Evolutionary conservation across 2,797 vertebrate species (phyloP).

Genomic region (Acipenser ruthenus): DNA sequence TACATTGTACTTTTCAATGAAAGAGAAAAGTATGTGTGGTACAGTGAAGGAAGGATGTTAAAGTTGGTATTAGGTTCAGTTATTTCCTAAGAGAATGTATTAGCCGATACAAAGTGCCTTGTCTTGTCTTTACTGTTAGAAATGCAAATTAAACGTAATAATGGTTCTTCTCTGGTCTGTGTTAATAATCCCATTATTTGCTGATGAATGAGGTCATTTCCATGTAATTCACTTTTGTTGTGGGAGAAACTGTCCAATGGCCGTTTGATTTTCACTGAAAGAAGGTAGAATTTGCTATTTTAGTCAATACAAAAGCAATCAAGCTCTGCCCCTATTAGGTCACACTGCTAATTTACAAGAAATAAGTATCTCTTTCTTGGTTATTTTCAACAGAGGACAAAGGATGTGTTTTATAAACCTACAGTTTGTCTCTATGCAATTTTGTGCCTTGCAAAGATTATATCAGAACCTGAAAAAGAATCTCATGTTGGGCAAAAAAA

Average conservation of each 20-base stretch:
- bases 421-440: too few relatives aligned
- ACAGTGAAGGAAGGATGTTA: neutral
- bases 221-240: constrained; percentile 35
- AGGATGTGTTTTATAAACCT: too few relatives aligned
- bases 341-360: constrained; percentile 46
- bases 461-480: too few relatives aligned
- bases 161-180: constrained; percentile 30
- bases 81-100: constrained; percentile 1
- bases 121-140: constrained; percentile 24
- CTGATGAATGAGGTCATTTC: constrained; percentile 41
- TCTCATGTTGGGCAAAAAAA: too few relatives aligned
- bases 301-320: too few relatives aligned
- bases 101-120: constrained; percentile 10
- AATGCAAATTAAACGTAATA: constrained; percentile 39
- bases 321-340: constrained; percentile 18
- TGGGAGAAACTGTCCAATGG: neutral
- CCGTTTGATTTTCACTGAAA: too few relatives aligned
- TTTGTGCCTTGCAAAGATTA: too few relatives aligned
- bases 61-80: neutral
- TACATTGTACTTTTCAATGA: too few relatives aligned
- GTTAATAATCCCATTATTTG: constrained; percentile 53
- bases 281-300: too few relatives aligned
- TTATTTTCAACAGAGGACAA: too few relatives aligned
- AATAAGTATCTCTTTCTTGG: too few relatives aligned
- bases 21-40: too few relatives aligned